Base-by-base conservation (phyloP, 2,888 invertebrate species). In the Diogma glabrata region DNA sequence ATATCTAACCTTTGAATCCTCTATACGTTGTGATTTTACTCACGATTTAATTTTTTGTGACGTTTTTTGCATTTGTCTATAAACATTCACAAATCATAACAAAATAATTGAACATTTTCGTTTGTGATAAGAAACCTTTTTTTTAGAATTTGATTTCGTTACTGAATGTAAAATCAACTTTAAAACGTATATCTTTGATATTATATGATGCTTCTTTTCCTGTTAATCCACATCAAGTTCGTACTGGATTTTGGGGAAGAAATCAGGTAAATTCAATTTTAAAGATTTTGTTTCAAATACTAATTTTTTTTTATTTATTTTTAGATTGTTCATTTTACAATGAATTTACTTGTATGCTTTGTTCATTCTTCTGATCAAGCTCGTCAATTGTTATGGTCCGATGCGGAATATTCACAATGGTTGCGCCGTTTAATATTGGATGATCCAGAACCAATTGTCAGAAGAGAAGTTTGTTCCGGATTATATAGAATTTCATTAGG, bases 341-440 rank as follows among this genome's bases (percentile, higher is more conserved):
- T 94, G 84, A 87, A 90, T 14, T 74, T 94, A 61, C 77, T 94
- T 56, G 92, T 94, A 26, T 92, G 91, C 58, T 92, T 93, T 87
- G 84, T 91, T 38, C 91, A 91, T 63, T 89, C 91, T 49, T 86
- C 87, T 40, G 81, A 84, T 9, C 81, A 82, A 57, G 88, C 91
- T 0, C 77, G 84, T 16, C 78, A 84, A 48, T 78, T 78, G 24
- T 69, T 94, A 12, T 91, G 91, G 62, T 79, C 83, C 61, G 81
- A 84, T 45, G 75, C 78, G 0, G 79, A 82, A 52, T 79, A 89
- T 60, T 79, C 84, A 1, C 74, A 79, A n/a, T 91, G 93, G 81
- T 75, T 94, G 48, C 86, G 87, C 28, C 73, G 90, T 57, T 75
- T 94, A 51, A 82, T 92, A 46, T 74, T 95, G 3, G 93, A 94